Evolutionary conservation across 2,888 invertebrate species (phyloP), one percentile per base, ranked within the genome.

Genomic region (Spodoptera exigua): DNA sequence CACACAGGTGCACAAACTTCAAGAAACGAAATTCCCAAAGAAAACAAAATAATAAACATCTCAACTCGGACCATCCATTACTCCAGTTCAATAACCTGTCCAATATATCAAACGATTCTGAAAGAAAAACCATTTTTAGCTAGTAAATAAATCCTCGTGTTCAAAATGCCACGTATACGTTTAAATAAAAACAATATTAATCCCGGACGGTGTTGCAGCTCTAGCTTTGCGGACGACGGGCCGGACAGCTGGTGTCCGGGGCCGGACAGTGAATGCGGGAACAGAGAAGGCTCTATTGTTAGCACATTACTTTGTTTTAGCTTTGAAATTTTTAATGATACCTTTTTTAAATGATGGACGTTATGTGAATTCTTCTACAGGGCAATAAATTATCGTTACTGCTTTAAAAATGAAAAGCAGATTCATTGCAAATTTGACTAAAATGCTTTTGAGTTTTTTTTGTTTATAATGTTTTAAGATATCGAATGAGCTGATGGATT

Each of bases 181-280:
- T 62, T 54, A 54, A 68, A 68, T 63, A 68, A 62, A 76, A 60
- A 69, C 56, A 60, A 55, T 32, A 53, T 68, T 73, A 65, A 69
- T 76, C 61, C 49, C 36, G 13, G 54, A 41, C 65, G 49, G 56
- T 59, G 57, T 27, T 44, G 61, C 58, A 47, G 46, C 40, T 53
- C 54, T 68, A 69, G 59, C 61, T 49, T 58, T 64, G 72, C 45
- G 63, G 76, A 56, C 45, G 64, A 49, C 27, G 41, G 43, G 14
- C 49, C 41, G 17, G 76, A 69, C 76, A 76, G 61, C 59, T 69
- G 73, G 54, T 57, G 61, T 61, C 48, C 55, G 53, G 55, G 61
- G 57, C 48, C 55, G 53, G 55, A 36, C 40, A 34, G 16, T 14
- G 57, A 59, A 64, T 39, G 16, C 37, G 40, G 18, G 53, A 47